Percentiles rank a stretch among this genome's conserved stretches.
Conservation (phyloP, 2,797 vertebrate genomes). For the Halcyon leucocephala region DNA sequence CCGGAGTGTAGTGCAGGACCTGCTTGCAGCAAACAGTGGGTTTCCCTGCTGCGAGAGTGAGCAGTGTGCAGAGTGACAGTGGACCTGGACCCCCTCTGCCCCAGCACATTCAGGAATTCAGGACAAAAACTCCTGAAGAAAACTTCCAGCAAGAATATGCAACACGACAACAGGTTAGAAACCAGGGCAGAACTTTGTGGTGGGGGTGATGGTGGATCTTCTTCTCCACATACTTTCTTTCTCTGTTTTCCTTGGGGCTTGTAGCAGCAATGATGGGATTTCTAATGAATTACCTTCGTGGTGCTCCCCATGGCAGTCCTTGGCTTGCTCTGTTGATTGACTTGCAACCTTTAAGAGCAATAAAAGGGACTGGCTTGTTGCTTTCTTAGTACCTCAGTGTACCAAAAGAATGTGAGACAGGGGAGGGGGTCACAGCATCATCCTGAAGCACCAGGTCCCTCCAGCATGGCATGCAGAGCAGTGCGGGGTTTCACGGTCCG, state of each 20-base stretch:
- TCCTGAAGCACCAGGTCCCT: not conserved
- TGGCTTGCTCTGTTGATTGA: not conserved
- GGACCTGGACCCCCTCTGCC: not conserved
- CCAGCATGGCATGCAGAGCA: not conserved
- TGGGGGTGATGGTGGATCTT: not conserved
- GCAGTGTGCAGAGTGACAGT: fast-evolving
- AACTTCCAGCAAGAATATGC: not conserved
- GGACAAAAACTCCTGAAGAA: not conserved
- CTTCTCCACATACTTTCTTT: not conserved
- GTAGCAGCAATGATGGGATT: not conserved
- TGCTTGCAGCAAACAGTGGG: not conserved
- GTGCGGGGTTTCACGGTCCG: fast-evolving
- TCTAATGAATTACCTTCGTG: not conserved
- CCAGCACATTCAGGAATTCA: not conserved
- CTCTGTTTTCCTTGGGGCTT: not conserved
- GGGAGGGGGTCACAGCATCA: not conserved
- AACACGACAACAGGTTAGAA: not conserved
- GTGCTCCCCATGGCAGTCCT: not conserved
- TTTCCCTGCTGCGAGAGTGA: fast-evolving
- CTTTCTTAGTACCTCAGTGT: not conserved
- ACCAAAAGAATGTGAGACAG: not conserved
- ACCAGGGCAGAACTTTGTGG: not conserved
- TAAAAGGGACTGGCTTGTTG: not conserved
- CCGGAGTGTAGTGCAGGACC: not conserved
- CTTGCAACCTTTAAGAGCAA: not conserved